These are phyloP conservation scores for Hemiscyllium ocellatum DNA, from an alignment of 2,113 vertebrate genomes.

Conservation along the genomic window DNA sequence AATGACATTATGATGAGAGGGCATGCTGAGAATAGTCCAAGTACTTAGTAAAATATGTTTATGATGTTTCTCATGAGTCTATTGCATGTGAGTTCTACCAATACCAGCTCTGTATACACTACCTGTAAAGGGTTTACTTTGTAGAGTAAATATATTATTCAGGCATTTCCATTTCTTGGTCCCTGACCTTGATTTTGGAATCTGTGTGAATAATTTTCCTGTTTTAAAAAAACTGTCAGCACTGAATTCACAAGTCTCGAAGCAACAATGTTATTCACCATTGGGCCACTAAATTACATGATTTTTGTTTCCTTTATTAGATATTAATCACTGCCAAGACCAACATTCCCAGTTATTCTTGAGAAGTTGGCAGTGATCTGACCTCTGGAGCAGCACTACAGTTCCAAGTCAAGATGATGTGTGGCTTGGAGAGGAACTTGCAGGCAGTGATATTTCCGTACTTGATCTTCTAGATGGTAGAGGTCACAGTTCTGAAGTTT, in stretches of 20 bases:
- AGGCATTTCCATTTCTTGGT: neutral
- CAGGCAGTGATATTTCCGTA: no score
- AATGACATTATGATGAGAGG: neutral
- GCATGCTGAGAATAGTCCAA: neutral
- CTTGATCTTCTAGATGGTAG: no score
- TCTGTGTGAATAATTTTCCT: neutral
- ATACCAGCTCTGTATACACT: neutral
- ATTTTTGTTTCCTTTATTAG: no score
- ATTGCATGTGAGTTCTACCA: neutral
- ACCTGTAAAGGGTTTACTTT: neutral
- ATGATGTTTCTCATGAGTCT: neutral
- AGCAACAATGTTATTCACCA: neutral
- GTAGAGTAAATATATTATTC: neutral
- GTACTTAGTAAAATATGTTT: no score
- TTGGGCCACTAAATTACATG: neutral
- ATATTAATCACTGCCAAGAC: no score
- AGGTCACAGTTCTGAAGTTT: no score
- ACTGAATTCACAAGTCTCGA: neutral
- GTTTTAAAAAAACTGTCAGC: neutral
- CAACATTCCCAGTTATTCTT: no score
- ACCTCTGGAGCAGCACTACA: no score
- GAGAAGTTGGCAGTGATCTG: no score
- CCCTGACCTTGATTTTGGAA: neutral
- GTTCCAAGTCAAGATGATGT: no score
- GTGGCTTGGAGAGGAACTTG: no score